phyloP scores from a whole-genome alignment of 1,140 invertebrate genomes.

The Cephus cinctus region DNA sequence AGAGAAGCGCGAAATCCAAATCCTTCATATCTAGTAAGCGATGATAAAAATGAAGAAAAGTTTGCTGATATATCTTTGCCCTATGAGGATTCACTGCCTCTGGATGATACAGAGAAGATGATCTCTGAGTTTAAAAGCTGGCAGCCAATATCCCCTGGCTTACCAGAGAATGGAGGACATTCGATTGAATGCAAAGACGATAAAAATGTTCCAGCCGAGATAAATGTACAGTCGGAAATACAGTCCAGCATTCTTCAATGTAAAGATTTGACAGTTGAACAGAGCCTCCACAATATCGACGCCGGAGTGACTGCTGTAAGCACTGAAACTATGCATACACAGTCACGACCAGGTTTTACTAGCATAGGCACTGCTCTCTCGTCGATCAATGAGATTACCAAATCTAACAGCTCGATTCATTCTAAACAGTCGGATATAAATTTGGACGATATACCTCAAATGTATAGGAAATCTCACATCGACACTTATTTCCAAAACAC shows the following conservation, averaged over 20 bases:
- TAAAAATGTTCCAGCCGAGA: background rate
- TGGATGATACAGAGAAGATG: conserved; percentile 38
- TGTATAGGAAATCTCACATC: background rate
- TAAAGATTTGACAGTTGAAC: background rate
- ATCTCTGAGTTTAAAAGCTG: conserved; percentile 37
- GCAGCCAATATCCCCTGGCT: conserved; percentile 16
- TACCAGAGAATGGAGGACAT: background rate
- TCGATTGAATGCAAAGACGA: background rate
- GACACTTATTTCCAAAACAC: background rate
- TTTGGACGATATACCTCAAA: background rate
- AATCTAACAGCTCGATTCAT: background rate
- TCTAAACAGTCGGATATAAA: background rate
- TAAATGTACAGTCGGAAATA: background rate
- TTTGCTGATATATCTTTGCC: conserved; percentile 30
- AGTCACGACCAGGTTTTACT: background rate
- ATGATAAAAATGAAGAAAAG: conserved; percentile 10
- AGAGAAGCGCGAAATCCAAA: conserved; percentile 10
- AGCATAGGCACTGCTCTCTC: too few relatives aligned
- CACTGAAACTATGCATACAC: background rate
- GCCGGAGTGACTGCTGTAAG: background rate
- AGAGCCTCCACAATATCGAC: background rate
- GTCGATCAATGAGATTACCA: background rate
- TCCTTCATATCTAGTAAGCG: conserved; percentile 3
- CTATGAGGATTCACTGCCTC: conserved; percentile 28
- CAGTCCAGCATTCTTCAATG: background rate